These are phyloP conservation scores for Aphelenchoides besseyi DNA, from an alignment of 1,140 invertebrate species.

Conservation along the genomic window DNA sequence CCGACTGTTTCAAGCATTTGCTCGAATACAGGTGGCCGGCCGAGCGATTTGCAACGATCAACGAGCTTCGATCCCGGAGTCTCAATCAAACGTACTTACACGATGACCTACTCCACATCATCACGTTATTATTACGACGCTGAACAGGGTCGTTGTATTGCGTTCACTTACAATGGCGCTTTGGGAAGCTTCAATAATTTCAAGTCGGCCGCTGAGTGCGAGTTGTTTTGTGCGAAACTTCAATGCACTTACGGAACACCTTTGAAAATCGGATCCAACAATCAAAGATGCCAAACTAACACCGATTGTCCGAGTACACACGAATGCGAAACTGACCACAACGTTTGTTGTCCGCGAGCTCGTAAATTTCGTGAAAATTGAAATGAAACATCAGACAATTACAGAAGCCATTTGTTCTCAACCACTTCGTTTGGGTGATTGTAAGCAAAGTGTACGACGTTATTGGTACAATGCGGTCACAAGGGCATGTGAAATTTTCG, in stretches of 20 bases:
- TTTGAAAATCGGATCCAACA: slow-evolving; percentile 59
- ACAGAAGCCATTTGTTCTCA: slow-evolving; percentile 61
- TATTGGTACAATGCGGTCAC: slow-evolving; percentile 63
- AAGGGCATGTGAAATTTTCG: slow-evolving; percentile 59
- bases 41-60: slow-evolving; percentile 48
- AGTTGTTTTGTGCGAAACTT: slow-evolving; percentile 60
- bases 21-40: slow-evolving; percentile 50
- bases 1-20: slow-evolving; percentile 58
- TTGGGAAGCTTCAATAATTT: slow-evolving; percentile 62
- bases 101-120: slow-evolving; percentile 37
- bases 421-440: slow-evolving; percentile 59
- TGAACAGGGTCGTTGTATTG: slow-evolving; percentile 57
- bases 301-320: slow-evolving; percentile 58
- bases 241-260: slow-evolving; percentile 60
- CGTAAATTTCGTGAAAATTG: slow-evolving; percentile 49
- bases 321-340: slow-evolving; percentile 59
- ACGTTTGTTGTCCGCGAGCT: slow-evolving; percentile 58
- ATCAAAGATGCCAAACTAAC: slow-evolving; percentile 56
- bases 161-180: slow-evolving; percentile 47
- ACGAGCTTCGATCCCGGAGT: slow-evolving; percentile 55
- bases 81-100: slow-evolving; percentile 45
- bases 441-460: slow-evolving; percentile 60
- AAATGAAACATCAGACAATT: slow-evolving; percentile 16
- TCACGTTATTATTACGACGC: slow-evolving; percentile 60
- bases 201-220: slow-evolving; percentile 57